Evolutionary conservation across 2,888 invertebrate species (phyloP), one percentile per base, ranked within the genome.

Genomic region (Cerastis rubricosa): DNA sequence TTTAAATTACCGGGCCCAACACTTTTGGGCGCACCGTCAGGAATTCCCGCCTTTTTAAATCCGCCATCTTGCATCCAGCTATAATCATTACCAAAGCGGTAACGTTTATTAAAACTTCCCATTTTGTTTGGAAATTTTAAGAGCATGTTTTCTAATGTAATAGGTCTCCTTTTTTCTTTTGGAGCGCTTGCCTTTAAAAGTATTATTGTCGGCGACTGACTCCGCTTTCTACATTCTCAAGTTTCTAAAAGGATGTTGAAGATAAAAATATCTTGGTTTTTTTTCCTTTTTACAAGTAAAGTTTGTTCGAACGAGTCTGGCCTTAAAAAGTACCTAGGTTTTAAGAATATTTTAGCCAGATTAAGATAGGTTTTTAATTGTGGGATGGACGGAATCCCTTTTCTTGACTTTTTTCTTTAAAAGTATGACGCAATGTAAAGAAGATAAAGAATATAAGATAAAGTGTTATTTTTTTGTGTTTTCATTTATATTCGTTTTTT

Each of bases 1-100:
- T 90, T 89, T 87, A 85, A 85, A 89, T 85, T 87, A 86, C 85
- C 70, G 81, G 77, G 85, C 84, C 83, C 83, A 77, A 87, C 84
- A 85, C 80, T 89, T 77, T 54, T 86, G 78, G 65, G 76, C 65
- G 68, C 78, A 84, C 81, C 65, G 71, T 69, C 65, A 74, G 12
- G 65, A 71, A 68, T 76, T 79, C n/a, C 25, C 73, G 87, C 87
- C 78, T 84, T 89, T 87, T 81, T 78, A 78, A 81, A 84, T 85
- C 83, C 72, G 70, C 79, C 88, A 86, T 88, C 80, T 85, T 86
- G 73, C 82, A 74, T 85, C 74, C 76, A 81, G 81, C 63, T 82
- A 85, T 85, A 89, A 87, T 85, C 82, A 88, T 88, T 87, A 83
- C 75, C 67, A 84, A 83, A 86, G 76, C 80, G 77, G 85, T 81